Evolutionary conservation across 1,140 invertebrate species (phyloP).

Genomic region (Calephelis virginiensis): DNA sequence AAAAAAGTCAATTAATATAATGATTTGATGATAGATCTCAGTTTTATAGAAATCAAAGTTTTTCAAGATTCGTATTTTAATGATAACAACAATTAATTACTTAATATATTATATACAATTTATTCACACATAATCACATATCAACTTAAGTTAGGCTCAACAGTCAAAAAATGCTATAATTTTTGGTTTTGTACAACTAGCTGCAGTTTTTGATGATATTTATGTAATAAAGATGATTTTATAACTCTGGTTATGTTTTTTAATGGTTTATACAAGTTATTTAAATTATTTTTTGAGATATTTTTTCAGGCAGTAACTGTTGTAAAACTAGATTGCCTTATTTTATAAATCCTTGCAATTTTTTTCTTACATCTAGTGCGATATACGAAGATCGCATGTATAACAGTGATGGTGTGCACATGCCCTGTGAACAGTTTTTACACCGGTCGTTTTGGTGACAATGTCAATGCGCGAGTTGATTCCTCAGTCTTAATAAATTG

Average conservation of each 20-base stretch:
- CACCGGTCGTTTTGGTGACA: slow-evolving; percentile 60
- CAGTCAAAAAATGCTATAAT: not conserved
- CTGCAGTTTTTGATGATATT: not conserved
- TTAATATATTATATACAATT: slow-evolving; percentile 8
- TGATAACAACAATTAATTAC: not conserved
- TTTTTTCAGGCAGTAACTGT: too few relatives aligned
- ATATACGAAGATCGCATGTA: slow-evolving; percentile 15
- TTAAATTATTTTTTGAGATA: too few relatives aligned
- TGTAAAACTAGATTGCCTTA: too few relatives aligned
- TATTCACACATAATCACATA: not conserved
- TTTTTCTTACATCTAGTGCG: not conserved
- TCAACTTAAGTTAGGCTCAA: too few relatives aligned
- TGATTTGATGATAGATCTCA: not conserved
- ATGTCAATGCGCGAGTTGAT: slow-evolving; percentile 75
- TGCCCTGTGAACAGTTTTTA: slow-evolving; percentile 45
- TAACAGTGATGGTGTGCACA: slow-evolving; percentile 12
- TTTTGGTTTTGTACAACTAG: not conserved
- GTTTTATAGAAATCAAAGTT: not conserved
- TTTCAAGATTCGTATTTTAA: not conserved
- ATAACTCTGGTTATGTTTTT: too few relatives aligned
- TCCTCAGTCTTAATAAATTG: slow-evolving; percentile 78
- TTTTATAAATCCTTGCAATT: too few relatives aligned
- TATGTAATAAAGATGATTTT: too few relatives aligned
- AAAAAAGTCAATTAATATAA: not conserved
- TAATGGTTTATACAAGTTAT: too few relatives aligned